Base-by-base conservation (phyloP, 2,888 invertebrate species). In the Campaea margaritaria region DNA sequence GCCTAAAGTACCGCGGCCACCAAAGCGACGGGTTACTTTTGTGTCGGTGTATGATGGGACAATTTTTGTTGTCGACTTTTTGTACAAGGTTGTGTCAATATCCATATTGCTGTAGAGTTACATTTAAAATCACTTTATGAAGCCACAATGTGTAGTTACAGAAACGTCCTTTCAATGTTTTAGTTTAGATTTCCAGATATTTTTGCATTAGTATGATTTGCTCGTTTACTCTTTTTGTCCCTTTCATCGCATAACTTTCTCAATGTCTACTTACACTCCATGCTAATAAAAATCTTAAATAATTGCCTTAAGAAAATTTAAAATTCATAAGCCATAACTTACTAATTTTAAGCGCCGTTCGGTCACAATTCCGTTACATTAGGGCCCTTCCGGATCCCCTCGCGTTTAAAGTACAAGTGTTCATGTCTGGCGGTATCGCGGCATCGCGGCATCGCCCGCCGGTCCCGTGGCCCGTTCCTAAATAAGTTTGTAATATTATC, bases 401-500 rank as follows among this genome's bases (percentile, higher is more conserved):
- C n/a, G 52, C 21, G 58, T 44, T 15, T 53, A 42, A 46, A 45
- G 13, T 34, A 21, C 41, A 14, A 58, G 46, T 45, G 7, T 13
- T 43, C 4, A 39, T 39, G 39, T 14, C 39, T 14, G n/a, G 10
- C 14, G 11, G 15, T 28, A 14, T n/a, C n/a, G 16, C 27, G 34
- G 16, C 13, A 14, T 42, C 76, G n/a, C n/a, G n/a, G n/a, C n/a
- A n/a, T n/a, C n/a, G n/a, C n/a, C n/a, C n/a, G 68, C 75, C 31
- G 46, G 21, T 70, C 69, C 70, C 67, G 64, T 76, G 78, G 86
- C 85, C 80, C 69, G 62, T 50, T 73, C 76, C 77, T 84, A 89
- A 89, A 89, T 85, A 89, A 89, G 81, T 87, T 89, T 87, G 89
- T 87, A 86, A 89, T 87, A 88, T 90, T 86, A 89, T 89, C 87